Percentiles rank a stretch among this genome's conserved stretches.
Conservation (phyloP, 2,888 invertebrate genomes). For the Cremastinae sp. region DNA sequence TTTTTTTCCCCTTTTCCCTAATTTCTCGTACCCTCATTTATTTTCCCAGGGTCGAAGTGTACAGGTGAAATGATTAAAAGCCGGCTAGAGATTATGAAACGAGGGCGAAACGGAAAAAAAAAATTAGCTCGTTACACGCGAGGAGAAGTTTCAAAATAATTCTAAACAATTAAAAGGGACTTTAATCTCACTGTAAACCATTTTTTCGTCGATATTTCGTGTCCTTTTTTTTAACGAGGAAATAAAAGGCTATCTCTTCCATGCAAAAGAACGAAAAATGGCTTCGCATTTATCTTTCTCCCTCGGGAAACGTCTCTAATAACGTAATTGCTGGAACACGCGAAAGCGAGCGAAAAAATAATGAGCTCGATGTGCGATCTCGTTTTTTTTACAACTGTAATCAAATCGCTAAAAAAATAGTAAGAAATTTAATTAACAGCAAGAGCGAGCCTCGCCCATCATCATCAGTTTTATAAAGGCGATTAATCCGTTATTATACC, state of each 20-base stretch:
- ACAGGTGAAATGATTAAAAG: conserved; percentile 35
- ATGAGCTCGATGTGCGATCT: not conserved
- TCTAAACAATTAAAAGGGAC: too few relatives aligned
- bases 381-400: not conserved
- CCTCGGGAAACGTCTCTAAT: conserved; percentile 2
- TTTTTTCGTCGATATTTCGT: too few relatives aligned
- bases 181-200: too few relatives aligned
- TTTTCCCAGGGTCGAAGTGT: conserved; percentile 6
- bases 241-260: too few relatives aligned
- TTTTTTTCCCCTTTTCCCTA: not conserved
- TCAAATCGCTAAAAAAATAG: conserved; percentile 8
- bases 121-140: conserved; percentile 34
- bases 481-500: conserved; percentile 17
- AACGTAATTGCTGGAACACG: conserved; percentile 18
- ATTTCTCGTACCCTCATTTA: conserved; percentile 15
- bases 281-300: too few relatives aligned
- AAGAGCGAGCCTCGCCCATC: conserved; percentile 19
- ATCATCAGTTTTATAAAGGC: conserved; percentile 2
- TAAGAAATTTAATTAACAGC: conserved; percentile 30
- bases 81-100: conserved; percentile 1
- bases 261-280: too few relatives aligned
- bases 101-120: conserved; percentile 16
- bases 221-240: too few relatives aligned
- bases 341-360: conserved; percentile 13
- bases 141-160: not conserved